Evolutionary conservation across 1,140 invertebrate genomes (phyloP).

Genomic region (Temnothorax curvispinosus): DNA sequence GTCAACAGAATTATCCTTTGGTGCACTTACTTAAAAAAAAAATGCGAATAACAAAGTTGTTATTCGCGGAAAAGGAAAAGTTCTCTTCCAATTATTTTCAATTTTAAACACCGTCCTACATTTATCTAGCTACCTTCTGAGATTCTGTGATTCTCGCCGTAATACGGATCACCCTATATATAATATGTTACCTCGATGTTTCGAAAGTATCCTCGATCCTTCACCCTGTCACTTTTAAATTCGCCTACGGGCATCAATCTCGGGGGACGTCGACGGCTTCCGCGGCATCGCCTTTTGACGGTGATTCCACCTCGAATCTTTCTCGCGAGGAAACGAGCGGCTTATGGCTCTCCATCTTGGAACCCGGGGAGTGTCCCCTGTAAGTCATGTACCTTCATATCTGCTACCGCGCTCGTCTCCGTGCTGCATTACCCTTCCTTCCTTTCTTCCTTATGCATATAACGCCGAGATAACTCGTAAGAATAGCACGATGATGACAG

Average conservation of each 20-base stretch:
- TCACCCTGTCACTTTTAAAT: slow-evolving; percentile 64
- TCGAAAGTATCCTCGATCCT: slow-evolving; percentile 51
- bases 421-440: slow-evolving; percentile 43
- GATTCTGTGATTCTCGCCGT: slow-evolving; percentile 38
- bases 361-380: background rate
- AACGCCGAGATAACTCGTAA: slow-evolving; percentile 43
- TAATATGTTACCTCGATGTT: slow-evolving; percentile 53
- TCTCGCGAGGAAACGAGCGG: slow-evolving; percentile 37
- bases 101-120: slow-evolving; percentile 1
- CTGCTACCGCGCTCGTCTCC: slow-evolving; percentile 13
- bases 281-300: slow-evolving; percentile 53
- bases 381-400: slow-evolving; percentile 60
- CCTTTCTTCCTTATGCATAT: slow-evolving; percentile 25
- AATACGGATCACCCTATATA: slow-evolving; percentile 35
- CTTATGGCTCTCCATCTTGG: slow-evolving; percentile 50
- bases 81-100: background rate
- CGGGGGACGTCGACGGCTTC: slow-evolving; percentile 53
- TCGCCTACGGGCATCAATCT: slow-evolving; percentile 64
- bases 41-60: background rate
- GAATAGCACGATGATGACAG: slow-evolving; percentile 47
- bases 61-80: background rate
- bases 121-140: slow-evolving; percentile 29
- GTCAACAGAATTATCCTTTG: background rate
- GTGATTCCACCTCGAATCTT: slow-evolving; percentile 48
- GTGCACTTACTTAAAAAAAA: background rate